Conservation (phyloP, 2,888 invertebrate species). For the Leucania comma region DNA sequence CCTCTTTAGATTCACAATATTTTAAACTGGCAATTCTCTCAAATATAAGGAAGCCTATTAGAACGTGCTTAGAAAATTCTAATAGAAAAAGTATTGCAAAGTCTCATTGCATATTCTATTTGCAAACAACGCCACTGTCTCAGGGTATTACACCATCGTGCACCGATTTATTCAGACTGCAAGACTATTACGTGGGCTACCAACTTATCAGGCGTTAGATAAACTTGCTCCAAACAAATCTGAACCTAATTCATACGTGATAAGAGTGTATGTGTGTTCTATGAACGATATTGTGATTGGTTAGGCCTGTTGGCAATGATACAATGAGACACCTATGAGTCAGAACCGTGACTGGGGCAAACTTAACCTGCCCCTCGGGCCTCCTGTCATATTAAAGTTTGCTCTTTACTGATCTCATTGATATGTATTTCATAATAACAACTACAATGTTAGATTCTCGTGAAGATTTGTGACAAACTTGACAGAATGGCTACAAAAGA, state of each 20-base stretch:
- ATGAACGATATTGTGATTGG: conserved; percentile 28
- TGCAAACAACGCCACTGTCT: conserved; percentile 74
- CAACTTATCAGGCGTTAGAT: conserved; percentile 63
- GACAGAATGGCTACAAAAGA: too few relatives aligned
- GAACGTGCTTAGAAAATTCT: conserved; percentile 63
- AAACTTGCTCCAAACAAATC: conserved; percentile 63
- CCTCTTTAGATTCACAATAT: conserved; percentile 15
- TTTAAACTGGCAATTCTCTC: conserved; percentile 39
- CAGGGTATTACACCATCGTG: conserved; percentile 78
- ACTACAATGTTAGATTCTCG: neutral
- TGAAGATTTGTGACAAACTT: too few relatives aligned
- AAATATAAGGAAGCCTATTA: conserved; percentile 63
- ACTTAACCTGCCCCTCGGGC: conserved; percentile 63
- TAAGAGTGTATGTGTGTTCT: conserved; percentile 51
- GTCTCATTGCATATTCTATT: conserved; percentile 75
- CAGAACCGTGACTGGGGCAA: conserved; percentile 71
- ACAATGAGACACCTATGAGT: conserved; percentile 81
- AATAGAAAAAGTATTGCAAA: conserved; percentile 65
- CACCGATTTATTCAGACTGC: conserved; percentile 83
- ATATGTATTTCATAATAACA: conserved; percentile 19
- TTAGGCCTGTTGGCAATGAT: conserved; percentile 73
- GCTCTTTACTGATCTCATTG: conserved; percentile 37
- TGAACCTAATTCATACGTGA: conserved; percentile 65
- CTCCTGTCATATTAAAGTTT: conserved; percentile 46
- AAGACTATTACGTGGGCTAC: conserved; percentile 78